Conservation (phyloP, 2,888 invertebrate species). For the Lagria hirta region DNA sequence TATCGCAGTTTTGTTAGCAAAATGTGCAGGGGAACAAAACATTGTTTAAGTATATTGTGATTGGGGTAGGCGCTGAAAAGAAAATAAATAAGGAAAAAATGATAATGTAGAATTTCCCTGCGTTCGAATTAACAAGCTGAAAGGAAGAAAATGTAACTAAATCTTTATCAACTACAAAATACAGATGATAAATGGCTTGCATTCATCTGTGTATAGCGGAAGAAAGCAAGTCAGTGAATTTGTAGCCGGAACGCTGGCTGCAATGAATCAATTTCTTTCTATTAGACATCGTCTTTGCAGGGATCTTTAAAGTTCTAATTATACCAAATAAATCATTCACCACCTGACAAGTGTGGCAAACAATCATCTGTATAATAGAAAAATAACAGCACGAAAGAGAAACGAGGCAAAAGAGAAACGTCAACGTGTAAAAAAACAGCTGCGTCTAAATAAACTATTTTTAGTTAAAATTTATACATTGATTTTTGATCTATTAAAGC, state of each 20-base stretch:
- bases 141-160: conserved; percentile 52
- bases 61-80: conserved; percentile 27
- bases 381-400: conserved; percentile 3
- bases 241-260: conserved; percentile 36
- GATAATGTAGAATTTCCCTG: conserved; percentile 52
- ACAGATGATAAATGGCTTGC: conserved; percentile 52
- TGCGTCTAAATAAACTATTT: too few species aligned
- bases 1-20: too few species aligned
- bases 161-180: conserved; percentile 54
- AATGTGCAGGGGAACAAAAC: too few species aligned
- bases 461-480: too few species aligned
- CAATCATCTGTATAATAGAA: conserved; percentile 18
- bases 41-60: too few species aligned
- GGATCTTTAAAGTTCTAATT: conserved; percentile 48
- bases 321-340: conserved; percentile 50
- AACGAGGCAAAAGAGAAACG: too few species aligned
- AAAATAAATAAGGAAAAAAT: conserved; percentile 53
- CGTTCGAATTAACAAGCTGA: conserved; percentile 46
- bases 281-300: conserved; percentile 44
- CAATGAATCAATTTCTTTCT: conserved; percentile 50
- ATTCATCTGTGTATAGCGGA: conserved; percentile 46
- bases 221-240: conserved; percentile 49
- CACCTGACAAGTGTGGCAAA: conserved; percentile 22
- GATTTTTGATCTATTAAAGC: too few species aligned
- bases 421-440: too few species aligned